Evolutionary conservation across 2,888 invertebrate species (phyloP), one percentile per base, ranked within the genome.

Genomic region (Thumatha senex): DNA sequence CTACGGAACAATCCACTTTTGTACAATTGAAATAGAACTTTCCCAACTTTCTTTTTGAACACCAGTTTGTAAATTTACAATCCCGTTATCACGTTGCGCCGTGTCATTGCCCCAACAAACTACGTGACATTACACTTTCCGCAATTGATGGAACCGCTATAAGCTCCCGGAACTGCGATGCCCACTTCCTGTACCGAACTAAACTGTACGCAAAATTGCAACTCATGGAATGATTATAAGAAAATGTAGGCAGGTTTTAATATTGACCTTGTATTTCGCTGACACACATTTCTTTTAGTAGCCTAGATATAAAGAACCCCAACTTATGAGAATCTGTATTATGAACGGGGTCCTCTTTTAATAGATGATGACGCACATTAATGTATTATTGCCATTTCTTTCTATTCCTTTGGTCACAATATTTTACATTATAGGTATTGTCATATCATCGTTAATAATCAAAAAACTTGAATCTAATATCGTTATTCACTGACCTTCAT

Each of bases 1-100:
- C 29, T 44, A 55, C 41, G 57, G 49, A 67, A 63, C 55, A 58
- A 71, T 77, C 64, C 61, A 61, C 65, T 54, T 61, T 70, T 66
- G 67, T 79, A 77, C 78, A 79, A 76, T 79, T 78, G 80, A 81
- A 85, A 82, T 78, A 80, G 61, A 76, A 86, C 86, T 89, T 89
- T 89, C 88, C 80, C 82, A 85, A 83, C 89, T 88, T 89, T 89
- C 88, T 65, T 84, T 84, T 82, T 72, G 76, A 79, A 78, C 78
- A 73, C 74, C 75, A 75, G 77, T 76, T 76, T 76, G 72, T 79
- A 71, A 75, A 77, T 76, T 74, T 63, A 67, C 61, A 63, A 71
- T 82, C 76, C 89, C 89, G 89, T 88, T 89, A 86, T 69, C 59
- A 60, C 60, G 51, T 53, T 24, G 18, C 5, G 18, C 18, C 52